Evolutionary conservation across 2,888 invertebrate species (phyloP), one percentile per base, ranked within the genome.

Genomic region (Agrilus biguttatus): DNA sequence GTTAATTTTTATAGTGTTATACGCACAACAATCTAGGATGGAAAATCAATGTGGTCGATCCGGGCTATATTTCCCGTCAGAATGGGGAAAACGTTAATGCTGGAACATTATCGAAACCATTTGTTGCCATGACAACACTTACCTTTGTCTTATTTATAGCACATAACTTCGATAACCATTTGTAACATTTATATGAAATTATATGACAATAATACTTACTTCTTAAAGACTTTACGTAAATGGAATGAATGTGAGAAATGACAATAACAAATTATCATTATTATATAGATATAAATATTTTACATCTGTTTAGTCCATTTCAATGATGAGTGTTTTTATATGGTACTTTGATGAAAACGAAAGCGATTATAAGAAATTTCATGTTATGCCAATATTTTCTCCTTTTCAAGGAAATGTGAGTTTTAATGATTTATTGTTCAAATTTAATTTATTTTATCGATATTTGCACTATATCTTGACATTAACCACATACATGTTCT

Each of bases 1-100:
- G 37, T 48, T 52, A 14, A 43, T 50, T 49, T 44, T 51, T 68
- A 70, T 69, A 92, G 92, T 92, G 91, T 66, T 92, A 86, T 69
- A 82, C 83, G n/a, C 91, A 92, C 69, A 84, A 80, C 51, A 85
- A 89, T 63, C 70, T 92, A 23, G 92, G 92, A 39, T 92, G 91
- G 91, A 92, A 89, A 65, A 91, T 92, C 53, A 78, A 86, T 63
- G 84, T 92, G 3, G 79, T 88, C 10, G 80, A 89, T 56, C 76
- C 78, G 0, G 83, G 83, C 8, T 67, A 65, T 51, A 63, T 62
- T 45, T 61, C 63, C 1, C 58, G 58, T 39, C 61, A 58, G 41
- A 63, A 62, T 47, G 56, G 58, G 19, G 56, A 48, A 14, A 45
- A 51, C 13, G 47, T 49, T 6, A 53, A 23, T 36, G 39, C 36